Evolutionary conservation across 2,888 invertebrate species (phyloP), one percentile per base, ranked within the genome.

Genomic region (Boloria euphrosyne): DNA sequence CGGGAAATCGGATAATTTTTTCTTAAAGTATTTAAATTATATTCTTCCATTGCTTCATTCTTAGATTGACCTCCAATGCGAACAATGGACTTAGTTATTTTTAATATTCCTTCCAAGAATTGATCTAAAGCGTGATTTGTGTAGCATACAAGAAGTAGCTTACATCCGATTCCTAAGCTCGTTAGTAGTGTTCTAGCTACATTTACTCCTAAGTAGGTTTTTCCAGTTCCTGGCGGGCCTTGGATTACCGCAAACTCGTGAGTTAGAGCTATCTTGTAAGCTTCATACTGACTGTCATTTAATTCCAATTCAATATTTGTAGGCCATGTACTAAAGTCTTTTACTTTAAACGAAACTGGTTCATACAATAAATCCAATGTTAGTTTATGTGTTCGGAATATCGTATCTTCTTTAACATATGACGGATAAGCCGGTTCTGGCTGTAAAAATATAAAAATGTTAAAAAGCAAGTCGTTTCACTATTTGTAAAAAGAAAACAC

Each of bases 91-190:
- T 85, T 62, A 0, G 95, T 95, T 10, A 93, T 81, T n/a, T 81
- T 76, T 2, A 94, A 75, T 57, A 96, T 86, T 38, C 94, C 95
- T 78, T 96, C 95, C 47, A 97, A 85, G 84, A 97, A 97, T 80
- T 97, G 97, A 84, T 97, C 97, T 7, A 97, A 83, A 0, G 97
- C 97, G 76, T 97, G 96, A 82, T 97, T 97, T 1, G 97, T 97
- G 78, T 94, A 96, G 78, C 97, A 96, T 17, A 97, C 94, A 2
- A 97, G 92, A 18, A 97, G 88, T 76, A 97, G 94, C 3, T 94
- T 93, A 60, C 84, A 85, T 2, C 75, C 16, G 3, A 13, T 0
- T 6, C 66, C 5, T 22, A 86, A 59, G 78, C 95, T 96, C 62
- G 93, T 77, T 7, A 96, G 77, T n/a, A 97, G 80, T 0, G 94